Percentiles rank a stretch among this genome's conserved stretches.
Conservation (phyloP, 2,797 vertebrate genomes). For the Mus caroli region DNA sequence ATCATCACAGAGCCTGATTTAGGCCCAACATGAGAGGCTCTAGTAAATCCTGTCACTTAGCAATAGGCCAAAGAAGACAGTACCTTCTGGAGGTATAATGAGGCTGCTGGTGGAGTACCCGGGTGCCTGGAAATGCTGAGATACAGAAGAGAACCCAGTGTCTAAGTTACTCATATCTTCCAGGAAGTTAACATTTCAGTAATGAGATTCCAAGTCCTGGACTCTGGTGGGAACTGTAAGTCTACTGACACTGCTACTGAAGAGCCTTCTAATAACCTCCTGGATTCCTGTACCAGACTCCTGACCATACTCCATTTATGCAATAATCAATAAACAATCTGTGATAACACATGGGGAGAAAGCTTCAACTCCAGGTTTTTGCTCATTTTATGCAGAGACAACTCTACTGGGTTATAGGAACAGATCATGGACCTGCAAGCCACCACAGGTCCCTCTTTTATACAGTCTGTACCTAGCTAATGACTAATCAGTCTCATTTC, state of each 20-base stretch:
- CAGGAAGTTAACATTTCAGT: constrained; percentile 12
- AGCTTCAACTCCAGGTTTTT: neutral
- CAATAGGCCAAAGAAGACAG: neutral
- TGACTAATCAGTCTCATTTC: neutral
- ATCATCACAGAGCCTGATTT: constrained; percentile 63
- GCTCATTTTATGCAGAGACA: neutral
- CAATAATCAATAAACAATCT: constrained; percentile 82
- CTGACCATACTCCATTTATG: constrained; percentile 63
- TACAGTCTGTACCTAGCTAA: neutral
- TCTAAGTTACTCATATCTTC: neutral
- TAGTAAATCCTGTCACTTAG: constrained; percentile 38
- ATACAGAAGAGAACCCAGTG: neutral
- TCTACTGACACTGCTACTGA: neutral
- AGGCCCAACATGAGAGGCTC: constrained; percentile 50
- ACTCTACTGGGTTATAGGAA: neutral
- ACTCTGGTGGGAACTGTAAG: neutral
- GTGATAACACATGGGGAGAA: constrained; percentile 39
- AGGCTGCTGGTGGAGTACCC: neutral
- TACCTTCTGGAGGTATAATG: constrained; percentile 1
- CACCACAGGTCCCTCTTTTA: neutral
- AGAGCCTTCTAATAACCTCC: neutral
- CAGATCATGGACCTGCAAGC: neutral
- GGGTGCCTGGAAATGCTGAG: constrained; percentile 54
- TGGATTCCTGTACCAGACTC: constrained; percentile 48
- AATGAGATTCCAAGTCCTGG: neutral